phyloP scores from a whole-genome alignment of 2,888 invertebrate species.

The Laspeyria flexula region DNA sequence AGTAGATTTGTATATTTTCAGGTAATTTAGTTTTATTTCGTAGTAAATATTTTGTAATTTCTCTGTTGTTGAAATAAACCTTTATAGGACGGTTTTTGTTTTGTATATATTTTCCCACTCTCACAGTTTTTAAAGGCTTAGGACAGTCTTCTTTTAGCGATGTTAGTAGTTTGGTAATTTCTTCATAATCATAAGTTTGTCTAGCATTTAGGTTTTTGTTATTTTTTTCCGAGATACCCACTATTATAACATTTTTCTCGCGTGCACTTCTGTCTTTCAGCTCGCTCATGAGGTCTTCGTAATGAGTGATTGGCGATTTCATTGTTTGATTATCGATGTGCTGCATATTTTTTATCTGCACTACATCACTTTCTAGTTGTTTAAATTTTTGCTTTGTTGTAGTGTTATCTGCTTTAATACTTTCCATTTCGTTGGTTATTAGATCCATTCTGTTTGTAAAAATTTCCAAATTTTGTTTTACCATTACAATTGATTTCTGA shows the following conservation, averaged over 20 bases:
- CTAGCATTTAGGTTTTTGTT: constrained; percentile 1
- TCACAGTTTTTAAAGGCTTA: constrained; percentile 26
- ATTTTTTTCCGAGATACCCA: constrained; percentile 24
- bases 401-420: background rate
- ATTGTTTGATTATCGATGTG: background rate
- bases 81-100: constrained; percentile 34
- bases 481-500: background rate
- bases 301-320: background rate
- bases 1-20: constrained; percentile 27
- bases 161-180: constrained; percentile 18
- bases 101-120: constrained; percentile 36
- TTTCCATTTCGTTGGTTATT: background rate
- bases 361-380: background rate
- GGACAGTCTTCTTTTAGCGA: constrained; percentile 19
- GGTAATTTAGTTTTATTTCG: constrained; percentile 28
- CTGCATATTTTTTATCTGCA: background rate
- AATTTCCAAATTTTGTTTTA: background rate
- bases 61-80: constrained; percentile 23
- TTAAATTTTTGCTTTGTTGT: background rate
- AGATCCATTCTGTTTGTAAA: background rate
- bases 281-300: background rate
- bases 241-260: constrained; percentile 5
- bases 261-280: background rate
- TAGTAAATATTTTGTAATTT: constrained; percentile 23
- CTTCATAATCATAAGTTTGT: constrained; percentile 19